Evolutionary conservation across 2,797 vertebrate genomes (phyloP), one percentile per base, ranked within the genome.

Genomic region (Lophura swinhoii): DNA sequence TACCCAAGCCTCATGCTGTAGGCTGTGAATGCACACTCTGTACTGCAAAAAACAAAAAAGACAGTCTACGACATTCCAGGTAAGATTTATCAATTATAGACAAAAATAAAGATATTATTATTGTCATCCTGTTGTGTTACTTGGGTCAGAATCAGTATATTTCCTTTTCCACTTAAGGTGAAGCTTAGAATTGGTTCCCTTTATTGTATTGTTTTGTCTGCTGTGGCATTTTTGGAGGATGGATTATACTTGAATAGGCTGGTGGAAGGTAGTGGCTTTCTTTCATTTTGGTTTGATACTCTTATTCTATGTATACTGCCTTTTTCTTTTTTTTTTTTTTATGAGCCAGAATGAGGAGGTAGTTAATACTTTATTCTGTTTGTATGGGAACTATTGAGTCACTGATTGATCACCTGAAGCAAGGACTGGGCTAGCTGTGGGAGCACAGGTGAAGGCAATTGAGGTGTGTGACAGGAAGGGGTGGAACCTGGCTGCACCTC

Each of bases 1-100:
- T 99, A 72, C 99, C 99, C 17, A 98, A 99, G 88, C 99, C 99
- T n/a, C 99, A 99, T 41, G 99, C 99, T 14, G 99, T 99, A 15
- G 99, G 99, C 95, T 99, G 99, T 94, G 99, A 99, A 91, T 99
- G 99, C 95, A 99, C 98, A 0, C 97, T 99, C 69, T 99, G 99
- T 97, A 99, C 99, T 49, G 99, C 99, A 93, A 99, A 99, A 96
- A 99, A 99, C 98, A 99, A 99, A 97, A 99, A 99, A 92, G 99
- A 99, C 93, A 99, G 99, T 94, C 97, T 99, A 6, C 98, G 99
- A 37, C 99, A 99, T 97, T 99, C 99, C 96, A 99, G 99, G 99
- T 99, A 64, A 95, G 87, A 85, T 73, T 77, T 59, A 66, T 4
- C 28, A 66, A 44, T 48, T 56, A 33, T 41, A 79, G 49, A 18